Base-by-base conservation (phyloP, 2,113 vertebrate species). In the Rhombomys opimus region DNA sequence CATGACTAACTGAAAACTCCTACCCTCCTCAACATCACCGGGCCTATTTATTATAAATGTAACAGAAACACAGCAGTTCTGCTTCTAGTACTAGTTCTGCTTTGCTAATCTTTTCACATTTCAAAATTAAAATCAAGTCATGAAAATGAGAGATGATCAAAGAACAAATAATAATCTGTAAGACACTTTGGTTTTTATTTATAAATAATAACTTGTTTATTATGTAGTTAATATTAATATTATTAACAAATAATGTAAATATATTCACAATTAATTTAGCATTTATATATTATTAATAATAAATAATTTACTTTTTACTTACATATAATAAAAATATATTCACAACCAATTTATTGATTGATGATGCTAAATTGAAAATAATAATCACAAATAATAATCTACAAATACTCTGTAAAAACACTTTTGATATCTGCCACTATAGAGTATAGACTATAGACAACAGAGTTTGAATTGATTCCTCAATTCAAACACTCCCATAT, bases 71-170 rank as follows among this genome's bases (percentile, higher is more conserved):
- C 4, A 84, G 4, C 46, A 46, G 46, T 46, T 46, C 46, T 46
- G 46, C 46, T 46, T 46, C 46, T 17, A 86, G 7, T 57, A 54
- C 13, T 80, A 52, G 75, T 89, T 85, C 59, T 93, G 20, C 41
- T 50, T 65, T 41, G 23, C 3, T 52, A 65, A 14, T 87, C 50
- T 76, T 85, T 88, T 87, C 87, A 90, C 18, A 54, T 82, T n/a
- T 93, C 77, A 90, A 95, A 89, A 57, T 59, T 76, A 70, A 92
- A 89, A 57, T 54, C 13, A 84, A 35, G 30, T 57, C n/a, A 65
- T 25, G 78, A 6, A 81, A 7, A 67, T 23, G 2, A 94, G 32
- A 13, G 70, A 15, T 8, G 57, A 52, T 80, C 35, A n/a, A 67
- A 88, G 7, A 93, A 23, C 87, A 77, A 87, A 63, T 41, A 52